phyloP scores from a whole-genome alignment of 2,888 invertebrate species.

The Chirona hameri region DNA sequence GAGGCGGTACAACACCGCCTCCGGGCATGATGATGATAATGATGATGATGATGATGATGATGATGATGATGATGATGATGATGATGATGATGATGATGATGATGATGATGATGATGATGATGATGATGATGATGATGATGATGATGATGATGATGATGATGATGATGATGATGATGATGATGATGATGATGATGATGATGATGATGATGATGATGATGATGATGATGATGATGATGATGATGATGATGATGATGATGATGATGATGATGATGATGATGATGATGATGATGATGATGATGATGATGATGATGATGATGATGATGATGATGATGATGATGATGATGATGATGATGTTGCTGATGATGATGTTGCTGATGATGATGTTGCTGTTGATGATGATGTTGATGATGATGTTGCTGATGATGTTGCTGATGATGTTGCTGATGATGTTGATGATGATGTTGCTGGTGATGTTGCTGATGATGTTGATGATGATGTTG shows the following conservation, averaged over 20 bases:
- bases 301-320: conserved; percentile 1
- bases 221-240: conserved; percentile 22
- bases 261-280: conserved; percentile 22
- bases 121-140: conserved; percentile 2
- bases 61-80: background rate
- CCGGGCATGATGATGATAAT: too few species aligned
- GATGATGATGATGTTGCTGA: too few species aligned
- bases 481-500: too few species aligned
- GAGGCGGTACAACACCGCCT: too few species aligned
- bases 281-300: conserved; percentile 22
- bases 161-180: background rate
- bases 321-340: background rate
- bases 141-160: background rate
- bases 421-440: too few species aligned
- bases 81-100: background rate
- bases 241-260: conserved; percentile 22
- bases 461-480: too few species aligned
- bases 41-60: too few species aligned
- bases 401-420: too few species aligned
- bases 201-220: conserved; percentile 22
- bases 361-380: too few species aligned
- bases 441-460: too few species aligned
- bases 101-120: background rate
- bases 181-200: conserved; percentile 3
- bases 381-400: too few species aligned